Conservation (phyloP, 2,888 invertebrate genomes). For the Brachynemurus nebulosus region DNA sequence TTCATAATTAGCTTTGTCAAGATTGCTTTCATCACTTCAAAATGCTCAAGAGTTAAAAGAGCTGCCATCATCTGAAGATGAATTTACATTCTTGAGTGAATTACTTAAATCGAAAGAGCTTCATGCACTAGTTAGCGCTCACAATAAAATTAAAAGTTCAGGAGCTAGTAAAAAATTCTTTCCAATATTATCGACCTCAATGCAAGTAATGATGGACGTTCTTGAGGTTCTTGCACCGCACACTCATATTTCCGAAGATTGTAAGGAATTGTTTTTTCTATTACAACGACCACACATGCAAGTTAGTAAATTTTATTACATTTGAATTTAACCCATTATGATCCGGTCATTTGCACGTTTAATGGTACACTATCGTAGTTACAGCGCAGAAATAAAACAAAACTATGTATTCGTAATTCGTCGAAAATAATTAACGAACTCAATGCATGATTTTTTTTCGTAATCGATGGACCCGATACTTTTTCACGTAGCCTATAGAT, state of each 20-base stretch:
- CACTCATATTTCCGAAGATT: slow-evolving; percentile 53
- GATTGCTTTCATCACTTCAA: slow-evolving; percentile 67
- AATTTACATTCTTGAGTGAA: slow-evolving; percentile 72
- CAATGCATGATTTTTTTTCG: no score
- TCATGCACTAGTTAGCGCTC: slow-evolving; percentile 80
- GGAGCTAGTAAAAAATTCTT: slow-evolving; percentile 74
- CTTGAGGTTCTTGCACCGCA: slow-evolving; percentile 59
- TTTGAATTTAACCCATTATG: no score
- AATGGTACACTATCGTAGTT: no score
- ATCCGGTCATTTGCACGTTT: no score
- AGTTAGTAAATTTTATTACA: slow-evolving; percentile 35
- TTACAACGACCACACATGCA: slow-evolving; percentile 79
- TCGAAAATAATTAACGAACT: no score
- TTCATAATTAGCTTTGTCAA: no score
- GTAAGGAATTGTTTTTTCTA: slow-evolving; percentile 64
- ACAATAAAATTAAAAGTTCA: slow-evolving; percentile 75
- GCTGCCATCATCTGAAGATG: slow-evolving; percentile 64
- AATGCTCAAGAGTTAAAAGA: slow-evolving; percentile 53
- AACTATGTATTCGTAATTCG: no score
- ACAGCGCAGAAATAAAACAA: no score
- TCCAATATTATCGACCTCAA: slow-evolving; percentile 71
- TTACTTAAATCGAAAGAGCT: slow-evolving; percentile 75
- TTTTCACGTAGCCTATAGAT: no score
- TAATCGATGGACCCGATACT: no score
- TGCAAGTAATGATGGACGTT: slow-evolving; percentile 65